These are phyloP conservation scores for Tetrax tetrax DNA, from an alignment of 2,113 vertebrate genomes.

Conservation along the genomic window DNA sequence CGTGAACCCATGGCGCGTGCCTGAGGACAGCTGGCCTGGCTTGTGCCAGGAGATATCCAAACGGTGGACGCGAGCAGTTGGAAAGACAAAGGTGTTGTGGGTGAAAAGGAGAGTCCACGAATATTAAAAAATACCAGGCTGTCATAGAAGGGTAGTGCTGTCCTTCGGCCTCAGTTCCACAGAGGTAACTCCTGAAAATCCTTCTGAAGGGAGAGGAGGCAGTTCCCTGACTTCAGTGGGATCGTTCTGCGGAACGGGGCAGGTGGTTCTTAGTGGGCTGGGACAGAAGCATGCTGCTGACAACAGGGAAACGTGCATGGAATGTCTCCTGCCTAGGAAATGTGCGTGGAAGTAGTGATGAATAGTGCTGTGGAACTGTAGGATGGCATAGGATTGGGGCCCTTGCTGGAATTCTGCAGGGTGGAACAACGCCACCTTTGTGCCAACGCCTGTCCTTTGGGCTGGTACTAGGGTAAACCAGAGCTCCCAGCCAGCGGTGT, in stretches of 20 bases:
- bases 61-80: not conserved
- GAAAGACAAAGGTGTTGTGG: not conserved
- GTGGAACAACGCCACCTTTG: not conserved
- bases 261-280: not conserved
- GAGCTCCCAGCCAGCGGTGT: accelerated
- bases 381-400: not conserved
- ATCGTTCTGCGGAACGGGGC: not conserved
- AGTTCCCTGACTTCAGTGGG: not conserved
- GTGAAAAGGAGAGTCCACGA: not conserved
- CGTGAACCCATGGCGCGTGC: not conserved
- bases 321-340: not conserved
- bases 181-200: not conserved
- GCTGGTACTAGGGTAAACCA: not conserved
- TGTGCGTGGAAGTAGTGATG: not conserved
- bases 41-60: not conserved
- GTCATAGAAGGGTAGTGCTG: not conserved
- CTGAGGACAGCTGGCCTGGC: not conserved
- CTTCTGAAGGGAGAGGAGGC: not conserved
- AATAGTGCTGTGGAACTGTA: not conserved
- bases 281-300: not conserved
- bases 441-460: not conserved
- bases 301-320: not conserved
- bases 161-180: not conserved
- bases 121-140: not conserved
- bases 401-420: not conserved